A percentile compares a stretch with the other conserved stretches of the same genome.
Evolutionary conservation across 2,888 invertebrate genomes (phyloP).

Genomic region (Drosophila fulvimacula): DNA sequence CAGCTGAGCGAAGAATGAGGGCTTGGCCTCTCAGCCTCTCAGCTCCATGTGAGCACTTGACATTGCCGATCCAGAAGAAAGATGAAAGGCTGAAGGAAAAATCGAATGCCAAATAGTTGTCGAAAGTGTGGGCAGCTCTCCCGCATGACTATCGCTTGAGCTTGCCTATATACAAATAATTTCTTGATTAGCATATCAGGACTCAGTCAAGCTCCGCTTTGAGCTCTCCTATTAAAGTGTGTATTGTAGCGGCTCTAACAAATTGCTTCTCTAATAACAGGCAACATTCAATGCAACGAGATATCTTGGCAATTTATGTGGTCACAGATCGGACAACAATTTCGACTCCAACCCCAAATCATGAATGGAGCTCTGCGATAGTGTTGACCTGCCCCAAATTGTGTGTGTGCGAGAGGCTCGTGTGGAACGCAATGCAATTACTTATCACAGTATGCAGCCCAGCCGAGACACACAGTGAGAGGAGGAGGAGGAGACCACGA

Average conservation of each 20-base stretch:
- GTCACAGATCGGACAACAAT: slow-evolving; percentile 29
- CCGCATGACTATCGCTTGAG: not conserved
- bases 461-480: not conserved
- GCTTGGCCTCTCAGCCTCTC: slow-evolving; percentile 26
- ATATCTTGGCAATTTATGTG: slow-evolving; percentile 72
- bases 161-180: not conserved
- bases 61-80: slow-evolving; percentile 21
- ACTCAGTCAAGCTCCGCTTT: not conserved
- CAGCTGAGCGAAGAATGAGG: slow-evolving; percentile 16
- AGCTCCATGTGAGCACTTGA: slow-evolving; percentile 34
- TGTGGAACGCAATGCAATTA: slow-evolving; percentile 73
- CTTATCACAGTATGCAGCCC: slow-evolving; percentile 77
- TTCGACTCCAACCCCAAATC: slow-evolving; percentile 46
- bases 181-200: slow-evolving; percentile 6
- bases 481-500: slow-evolving; percentile 3
- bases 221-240: slow-evolving; percentile 22
- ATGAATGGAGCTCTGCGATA: slow-evolving; percentile 59
- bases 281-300: slow-evolving; percentile 60
- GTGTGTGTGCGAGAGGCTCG: slow-evolving; percentile 24
- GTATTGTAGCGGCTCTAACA: slow-evolving; percentile 56
- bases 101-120: slow-evolving; percentile 9
- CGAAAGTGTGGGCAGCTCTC: slow-evolving; percentile 9
- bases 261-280: slow-evolving; percentile 77
- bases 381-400: slow-evolving; percentile 60
- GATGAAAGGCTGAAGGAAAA: slow-evolving; percentile 21